A percentile compares a stretch with the other conserved stretches of the same genome.
These are phyloP conservation scores for Brachionus rotundiformis DNA, from an alignment of 1,140 invertebrate species.

Conservation along the genomic window DNA sequence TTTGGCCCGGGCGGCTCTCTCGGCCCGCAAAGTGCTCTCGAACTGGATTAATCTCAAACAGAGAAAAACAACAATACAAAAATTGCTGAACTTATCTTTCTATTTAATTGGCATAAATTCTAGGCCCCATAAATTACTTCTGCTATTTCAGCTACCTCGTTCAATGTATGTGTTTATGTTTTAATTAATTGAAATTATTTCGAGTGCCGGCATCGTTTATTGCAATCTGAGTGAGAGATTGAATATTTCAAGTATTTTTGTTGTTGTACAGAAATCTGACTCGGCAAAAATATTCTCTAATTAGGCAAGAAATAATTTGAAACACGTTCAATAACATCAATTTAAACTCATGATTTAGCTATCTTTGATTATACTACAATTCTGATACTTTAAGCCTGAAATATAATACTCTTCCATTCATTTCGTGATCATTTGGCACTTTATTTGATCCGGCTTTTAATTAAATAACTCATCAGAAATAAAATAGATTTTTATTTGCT, in stretches of 20 bases:
- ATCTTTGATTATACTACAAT: neutral
- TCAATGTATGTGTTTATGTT: neutral
- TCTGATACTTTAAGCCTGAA: constrained; percentile 23
- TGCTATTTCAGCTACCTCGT: constrained; percentile 2
- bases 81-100: constrained; percentile 12
- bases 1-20: neutral
- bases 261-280: constrained; percentile 37
- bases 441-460: neutral
- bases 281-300: constrained; percentile 30
- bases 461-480: neutral
- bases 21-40: neutral
- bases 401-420: neutral
- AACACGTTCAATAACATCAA: constrained; percentile 24
- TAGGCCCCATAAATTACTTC: constrained; percentile 6
- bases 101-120: constrained; percentile 49
- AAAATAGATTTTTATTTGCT: neutral
- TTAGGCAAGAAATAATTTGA: constrained; percentile 34
- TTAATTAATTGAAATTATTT: constrained; percentile 50
- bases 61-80: constrained; percentile 27
- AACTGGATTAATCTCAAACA: constrained; percentile 39
- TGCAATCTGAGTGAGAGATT: constrained; percentile 36
- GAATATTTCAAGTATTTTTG: constrained; percentile 47
- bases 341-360: constrained; percentile 25
- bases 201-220: constrained; percentile 41
- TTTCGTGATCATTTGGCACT: neutral